A percentile compares a stretch with the other conserved stretches of the same genome.
These are phyloP conservation scores for Barnardius zonarius DNA, from an alignment of 2,113 vertebrate species.

Conservation along the genomic window DNA sequence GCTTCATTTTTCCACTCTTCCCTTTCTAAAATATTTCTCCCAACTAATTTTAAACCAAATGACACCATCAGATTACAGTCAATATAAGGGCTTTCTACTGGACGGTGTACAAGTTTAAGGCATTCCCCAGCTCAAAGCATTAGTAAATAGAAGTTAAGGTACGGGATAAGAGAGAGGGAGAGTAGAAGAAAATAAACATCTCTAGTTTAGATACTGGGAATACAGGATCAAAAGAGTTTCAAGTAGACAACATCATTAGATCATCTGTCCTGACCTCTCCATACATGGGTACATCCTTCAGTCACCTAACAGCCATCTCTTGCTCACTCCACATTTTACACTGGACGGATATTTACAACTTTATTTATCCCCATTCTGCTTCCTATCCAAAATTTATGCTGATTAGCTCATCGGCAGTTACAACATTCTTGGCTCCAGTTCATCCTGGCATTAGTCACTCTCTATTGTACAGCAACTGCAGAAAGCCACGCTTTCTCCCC, in stretches of 20 bases:
- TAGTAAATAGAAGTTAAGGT: background rate
- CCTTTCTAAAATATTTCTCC: background rate
- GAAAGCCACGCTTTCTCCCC: background rate
- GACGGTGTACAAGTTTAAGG: background rate
- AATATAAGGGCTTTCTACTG: background rate
- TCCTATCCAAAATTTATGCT: background rate
- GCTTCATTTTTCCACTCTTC: background rate
- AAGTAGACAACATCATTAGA: background rate
- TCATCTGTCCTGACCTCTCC: background rate
- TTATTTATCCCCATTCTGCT: background rate
- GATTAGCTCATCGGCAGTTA: constrained; percentile 23
- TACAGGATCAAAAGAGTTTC: constrained; percentile 8
- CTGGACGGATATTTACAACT: background rate
- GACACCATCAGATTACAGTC: background rate
- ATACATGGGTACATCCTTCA: background rate
- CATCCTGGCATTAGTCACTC: background rate
- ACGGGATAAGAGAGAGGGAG: background rate
- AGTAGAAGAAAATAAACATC: background rate
- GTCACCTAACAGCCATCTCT: background rate
- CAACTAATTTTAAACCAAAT: background rate
- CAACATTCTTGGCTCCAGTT: background rate
- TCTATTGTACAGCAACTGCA: background rate
- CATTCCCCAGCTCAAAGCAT: background rate
- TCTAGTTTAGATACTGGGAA: background rate
- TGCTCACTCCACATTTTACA: background rate